Evolutionary conservation across 2,797 vertebrate species (phyloP), one percentile per base, ranked within the genome.

Genomic region (Parauchenoglanis ngamensis): DNA sequence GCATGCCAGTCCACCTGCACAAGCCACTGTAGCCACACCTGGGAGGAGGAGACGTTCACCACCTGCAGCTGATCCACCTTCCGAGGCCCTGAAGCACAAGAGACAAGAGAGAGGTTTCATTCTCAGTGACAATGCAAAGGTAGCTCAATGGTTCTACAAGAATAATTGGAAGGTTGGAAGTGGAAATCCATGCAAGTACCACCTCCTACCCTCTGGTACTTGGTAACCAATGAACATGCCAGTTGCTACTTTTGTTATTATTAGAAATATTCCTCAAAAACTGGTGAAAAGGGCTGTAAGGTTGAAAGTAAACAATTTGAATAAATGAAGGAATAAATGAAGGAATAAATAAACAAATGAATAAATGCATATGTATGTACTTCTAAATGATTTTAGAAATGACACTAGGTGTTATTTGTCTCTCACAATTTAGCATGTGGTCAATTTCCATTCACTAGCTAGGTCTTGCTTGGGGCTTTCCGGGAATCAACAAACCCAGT

Each of bases 1-100:
- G 95, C 94, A 0, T 98, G 97, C 67, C 94, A 96, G 78, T 95
- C 94, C 2, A 91, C 94, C 93, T 97, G 96, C 57, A 98, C 93
- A 89, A 96, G 91, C 98, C 98, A 99, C 1, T 93, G 95, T 90
- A 99, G 94, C 63, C 96, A 96, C 89, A 98, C 96, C 90, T 97
- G 88, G 19, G 95, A 97, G 86, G 98, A 96, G 0, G 98, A 96
- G 89, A 97, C 95, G 0, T 98, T 98, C 70, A 91, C 93, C 92
- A 97, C 95, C 91, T 97, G 95, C 85, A 99, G 95, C 92, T 97
- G 95, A 93, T 98, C 97, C 87, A 97, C 96, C 31, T 94, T 95
- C 72, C 91, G 96, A 28, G 98, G 98, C 88, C 98, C 98, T 99
- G 92, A 17, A 49, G 49, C 21, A 54, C 40, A 68, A 86, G 46